A percentile compares a stretch with the other conserved stretches of the same genome.
phyloP scores from a whole-genome alignment of 53 echinoderm and acorn worm species.

The Arbacia lixula region DNA sequence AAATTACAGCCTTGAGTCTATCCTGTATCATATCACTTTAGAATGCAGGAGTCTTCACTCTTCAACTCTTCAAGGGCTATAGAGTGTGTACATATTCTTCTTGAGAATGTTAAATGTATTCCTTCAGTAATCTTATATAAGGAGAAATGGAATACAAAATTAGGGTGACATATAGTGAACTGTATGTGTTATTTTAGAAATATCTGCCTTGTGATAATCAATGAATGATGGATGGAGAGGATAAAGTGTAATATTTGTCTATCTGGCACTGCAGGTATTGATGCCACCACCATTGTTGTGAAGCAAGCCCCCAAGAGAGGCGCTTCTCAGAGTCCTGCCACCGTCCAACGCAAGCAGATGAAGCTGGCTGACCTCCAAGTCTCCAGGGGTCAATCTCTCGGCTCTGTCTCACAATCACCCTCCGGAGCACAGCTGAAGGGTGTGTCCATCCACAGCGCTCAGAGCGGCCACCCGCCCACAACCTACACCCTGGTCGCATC shows the following conservation, averaged over 20 bases:
- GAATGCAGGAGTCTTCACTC: too few species aligned
- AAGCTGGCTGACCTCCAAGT: conserved; percentile 70
- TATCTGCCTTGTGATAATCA: too few species aligned
- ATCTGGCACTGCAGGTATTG: conserved; percentile 24
- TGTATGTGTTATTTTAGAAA: too few species aligned
- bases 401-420: conserved; percentile 12
- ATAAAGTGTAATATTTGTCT: not conserved
- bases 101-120: too few species aligned
- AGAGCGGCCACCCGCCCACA: conserved; percentile 4
- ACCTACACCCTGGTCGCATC: conserved; percentile 53
- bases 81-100: too few species aligned
- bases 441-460: not conserved
- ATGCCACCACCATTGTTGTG: conserved; percentile 53
- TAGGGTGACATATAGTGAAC: too few species aligned
- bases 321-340: conserved; percentile 67
- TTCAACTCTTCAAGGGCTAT: too few species aligned
- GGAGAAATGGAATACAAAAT: too few species aligned
- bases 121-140: too few species aligned
- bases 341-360: conserved; percentile 74
- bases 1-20: too few species aligned
- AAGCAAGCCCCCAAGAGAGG: conserved; percentile 68
- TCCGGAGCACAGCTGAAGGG: conserved; percentile 21
- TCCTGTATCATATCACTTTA: too few species aligned
- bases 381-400: conserved; percentile 26
- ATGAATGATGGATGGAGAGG: too few species aligned